These are phyloP conservation scores for Echeneis naucrates DNA, from an alignment of 2,797 vertebrate genomes.

Conservation along the genomic window DNA sequence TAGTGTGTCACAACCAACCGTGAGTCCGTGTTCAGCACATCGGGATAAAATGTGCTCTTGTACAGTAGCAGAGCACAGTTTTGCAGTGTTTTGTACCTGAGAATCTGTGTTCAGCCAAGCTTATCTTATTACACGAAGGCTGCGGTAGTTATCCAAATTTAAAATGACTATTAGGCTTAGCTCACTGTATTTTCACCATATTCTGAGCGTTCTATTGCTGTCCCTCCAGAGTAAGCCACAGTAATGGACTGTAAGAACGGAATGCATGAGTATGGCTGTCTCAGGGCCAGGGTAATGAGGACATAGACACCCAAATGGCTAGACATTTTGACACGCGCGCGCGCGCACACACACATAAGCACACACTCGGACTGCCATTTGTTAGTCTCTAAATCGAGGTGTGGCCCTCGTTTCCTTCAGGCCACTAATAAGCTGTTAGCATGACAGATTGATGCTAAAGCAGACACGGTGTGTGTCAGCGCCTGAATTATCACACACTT, in stretches of 20 bases:
- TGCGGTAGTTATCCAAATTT: conserved; percentile 23
- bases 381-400: conserved; percentile 72
- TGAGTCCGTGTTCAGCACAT: neutral
- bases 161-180: conserved; percentile 23
- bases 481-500: conserved; percentile 83
- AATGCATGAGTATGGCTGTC: conserved; percentile 54
- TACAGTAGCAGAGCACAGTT: neutral
- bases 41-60: neutral
- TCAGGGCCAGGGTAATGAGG: conserved; percentile 66
- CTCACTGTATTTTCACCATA: conserved; percentile 27
- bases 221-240: conserved; percentile 41
- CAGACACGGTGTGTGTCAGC: conserved; percentile 80
- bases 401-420: conserved; percentile 76
- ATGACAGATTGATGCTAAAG: conserved; percentile 84
- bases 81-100: conserved; percentile 3
- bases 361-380: conserved; percentile 56
- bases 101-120: neutral
- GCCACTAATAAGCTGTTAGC: conserved; percentile 86
- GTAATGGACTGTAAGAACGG: conserved; percentile 55
- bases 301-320: conserved; percentile 59
- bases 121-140: conserved; percentile 6
- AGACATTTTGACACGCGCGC: conserved; percentile 60
- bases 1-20: conserved; percentile 4
- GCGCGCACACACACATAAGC: conserved; percentile 7
- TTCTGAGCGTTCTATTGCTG: conserved; percentile 27